Base-by-base conservation (phyloP, 2,113 vertebrate species). In the Uria aalge region DNA sequence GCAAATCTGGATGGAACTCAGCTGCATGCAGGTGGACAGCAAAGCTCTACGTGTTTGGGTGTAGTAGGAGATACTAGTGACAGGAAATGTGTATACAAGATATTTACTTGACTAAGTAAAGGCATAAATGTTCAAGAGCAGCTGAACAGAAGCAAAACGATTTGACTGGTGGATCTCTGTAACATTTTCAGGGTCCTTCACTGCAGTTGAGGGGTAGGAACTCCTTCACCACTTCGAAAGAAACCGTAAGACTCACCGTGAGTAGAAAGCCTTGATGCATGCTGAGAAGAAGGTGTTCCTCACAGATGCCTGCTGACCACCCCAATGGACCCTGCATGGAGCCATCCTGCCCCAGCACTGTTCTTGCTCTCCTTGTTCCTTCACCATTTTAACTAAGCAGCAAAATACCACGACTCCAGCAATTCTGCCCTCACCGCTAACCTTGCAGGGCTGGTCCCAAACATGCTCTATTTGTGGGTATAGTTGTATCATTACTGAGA, bases 221-320 rank as follows among this genome's bases (percentile, higher is more conserved):
- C 9, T 52, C 6, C 40, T 50, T 66, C 20, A 66, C 2, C 29
- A 52, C 71, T 48, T 41, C 21, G 11, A 83, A 85, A 83, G 36
- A 75, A 84, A 40, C 21, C 7, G 0, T n/a, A 30, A 50, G 62
- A 74, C 11, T 82, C 40, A 24, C 29, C 3, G 20, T 0, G 1
- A 24, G 10, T 36, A 11, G 23, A 53, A 72, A 63, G 11, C 16
- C 13, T 68, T 59, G 55, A 34, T 34, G n/a, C 6, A 4, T 34
- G 6, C 23, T 30, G 38, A 63, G n/a, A 9, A 81, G 36, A 50
- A 56, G 17, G 2, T 59, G 24, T 50, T 63, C 30, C 27, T 80
- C 67, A 45, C 18, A 53, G 36, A 34, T 20, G 5, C 23, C 5
- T 50, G 32, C 17, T 66, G 56, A 85, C 13, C 16, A 81, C 8